Conservation (phyloP, 2,888 invertebrate genomes). For the Yponomeuta sedellus region DNA sequence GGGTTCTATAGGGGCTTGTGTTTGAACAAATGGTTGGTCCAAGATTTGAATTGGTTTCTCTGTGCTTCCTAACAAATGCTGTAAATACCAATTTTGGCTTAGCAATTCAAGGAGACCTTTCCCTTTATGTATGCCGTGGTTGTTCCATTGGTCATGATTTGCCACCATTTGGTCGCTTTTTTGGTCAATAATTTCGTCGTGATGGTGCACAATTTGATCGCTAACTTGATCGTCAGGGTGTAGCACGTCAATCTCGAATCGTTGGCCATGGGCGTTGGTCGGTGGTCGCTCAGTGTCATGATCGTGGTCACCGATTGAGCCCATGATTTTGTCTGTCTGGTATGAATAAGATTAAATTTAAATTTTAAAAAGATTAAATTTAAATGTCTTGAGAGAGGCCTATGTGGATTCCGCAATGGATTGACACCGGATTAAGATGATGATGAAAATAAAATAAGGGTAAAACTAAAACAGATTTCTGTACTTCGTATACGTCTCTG, state of each 20-base stretch:
- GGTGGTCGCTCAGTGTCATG: slow-evolving; percentile 23
- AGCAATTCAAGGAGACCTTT: background rate
- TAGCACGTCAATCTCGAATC: slow-evolving; percentile 18
- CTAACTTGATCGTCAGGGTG: background rate
- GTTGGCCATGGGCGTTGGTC: slow-evolving; percentile 34
- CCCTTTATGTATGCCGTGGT: background rate
- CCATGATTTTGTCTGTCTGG: background rate
- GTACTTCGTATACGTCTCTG: too few relatives aligned
- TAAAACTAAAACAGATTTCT: background rate
- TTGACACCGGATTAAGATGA: too few relatives aligned
- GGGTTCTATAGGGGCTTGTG: background rate
- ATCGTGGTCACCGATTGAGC: background rate
- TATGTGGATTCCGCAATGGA: too few relatives aligned
- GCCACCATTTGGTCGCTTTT: background rate
- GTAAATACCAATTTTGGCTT: background rate
- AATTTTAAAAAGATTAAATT: too few relatives aligned
- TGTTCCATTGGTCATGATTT: background rate
- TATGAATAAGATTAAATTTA: too few relatives aligned
- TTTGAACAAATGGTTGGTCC: background rate
- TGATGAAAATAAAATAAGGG: background rate
- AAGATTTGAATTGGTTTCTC: background rate
- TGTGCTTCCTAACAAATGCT: background rate
- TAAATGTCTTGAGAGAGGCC: too few relatives aligned
- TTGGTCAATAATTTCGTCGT: background rate
- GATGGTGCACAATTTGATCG: background rate